A percentile compares a stretch with the other conserved stretches of the same genome.
phyloP scores from a whole-genome alignment of 2,888 invertebrate genomes.

The Hesperia comma region DNA sequence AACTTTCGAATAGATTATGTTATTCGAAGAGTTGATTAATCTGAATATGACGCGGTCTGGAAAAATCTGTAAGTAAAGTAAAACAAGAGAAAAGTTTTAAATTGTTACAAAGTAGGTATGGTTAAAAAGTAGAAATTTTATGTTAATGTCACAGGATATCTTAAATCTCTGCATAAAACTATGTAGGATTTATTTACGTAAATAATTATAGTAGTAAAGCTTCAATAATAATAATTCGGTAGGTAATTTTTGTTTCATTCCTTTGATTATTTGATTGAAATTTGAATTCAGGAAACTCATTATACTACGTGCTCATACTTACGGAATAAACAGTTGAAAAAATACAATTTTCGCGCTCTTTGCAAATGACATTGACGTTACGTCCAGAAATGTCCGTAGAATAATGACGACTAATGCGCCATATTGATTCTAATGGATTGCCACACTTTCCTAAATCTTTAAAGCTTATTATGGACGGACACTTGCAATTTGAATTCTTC shows the following conservation, averaged over 20 bases:
- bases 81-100: no score
- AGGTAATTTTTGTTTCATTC: no score
- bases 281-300: no score
- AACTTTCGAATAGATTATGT: constrained; percentile 64
- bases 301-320: constrained; percentile 20
- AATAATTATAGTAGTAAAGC: no score
- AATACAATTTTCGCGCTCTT: background rate
- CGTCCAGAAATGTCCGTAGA: background rate
- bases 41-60: constrained; percentile 54
- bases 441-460: constrained; percentile 55
- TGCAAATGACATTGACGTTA: background rate
- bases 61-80: no score
- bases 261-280: no score
- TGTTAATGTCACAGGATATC: no score
- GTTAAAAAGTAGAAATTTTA: no score
- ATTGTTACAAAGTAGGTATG: no score
- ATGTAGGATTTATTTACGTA: no score
- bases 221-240: no score
- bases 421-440: constrained; percentile 62
- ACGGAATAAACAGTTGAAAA: constrained; percentile 39
- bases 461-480: constrained; percentile 42
- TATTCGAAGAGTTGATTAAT: constrained; percentile 57
- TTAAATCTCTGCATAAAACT: no score
- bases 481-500: constrained; percentile 34
- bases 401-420: constrained; percentile 49